Conservation (phyloP, 1,140 invertebrate species). For the Drosophila cardini region DNA sequence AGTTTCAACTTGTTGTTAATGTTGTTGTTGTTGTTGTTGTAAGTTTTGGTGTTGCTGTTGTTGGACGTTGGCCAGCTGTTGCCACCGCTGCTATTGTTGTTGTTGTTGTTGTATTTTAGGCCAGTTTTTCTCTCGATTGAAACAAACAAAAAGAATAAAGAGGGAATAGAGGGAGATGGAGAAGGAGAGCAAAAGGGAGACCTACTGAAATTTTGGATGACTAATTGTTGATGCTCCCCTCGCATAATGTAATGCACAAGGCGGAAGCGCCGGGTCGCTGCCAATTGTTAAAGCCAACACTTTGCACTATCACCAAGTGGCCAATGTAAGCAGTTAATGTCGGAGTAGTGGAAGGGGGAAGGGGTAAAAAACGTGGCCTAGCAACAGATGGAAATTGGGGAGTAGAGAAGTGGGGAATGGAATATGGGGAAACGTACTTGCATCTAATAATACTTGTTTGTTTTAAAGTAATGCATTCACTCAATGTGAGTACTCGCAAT, state of each 20-base stretch:
- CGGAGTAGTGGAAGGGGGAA: no score
- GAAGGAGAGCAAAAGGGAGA: background rate
- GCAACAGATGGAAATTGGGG: background rate
- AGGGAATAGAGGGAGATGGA: background rate
- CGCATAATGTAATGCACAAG: slow-evolving; percentile 14
- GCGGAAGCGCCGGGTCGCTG: slow-evolving; percentile 56
- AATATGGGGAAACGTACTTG: slow-evolving; percentile 8
- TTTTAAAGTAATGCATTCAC: slow-evolving; percentile 22
- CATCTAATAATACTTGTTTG: slow-evolving; percentile 27
- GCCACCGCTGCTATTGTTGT: background rate
- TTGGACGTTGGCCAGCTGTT: slow-evolving; percentile 48
- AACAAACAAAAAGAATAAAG: background rate
- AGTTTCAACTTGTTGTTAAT: slow-evolving; percentile 16
- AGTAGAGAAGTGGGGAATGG: background rate
- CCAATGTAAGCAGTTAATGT: no score
- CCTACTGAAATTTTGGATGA: slow-evolving; percentile 30
- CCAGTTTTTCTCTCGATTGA: slow-evolving; percentile 29
- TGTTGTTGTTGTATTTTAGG: slow-evolving; percentile 20
- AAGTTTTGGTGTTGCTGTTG: slow-evolving; percentile 14
- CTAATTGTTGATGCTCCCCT: slow-evolving; percentile 41
- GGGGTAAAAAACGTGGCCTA: background rate
- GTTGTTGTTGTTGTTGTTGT: slow-evolving; percentile 12
- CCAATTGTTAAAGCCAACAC: slow-evolving; percentile 66
- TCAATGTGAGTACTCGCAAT: slow-evolving; percentile 1
- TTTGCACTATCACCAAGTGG: slow-evolving; percentile 33